Conservation (phyloP, 2,113 vertebrate genomes). For the Cyanoliseus patagonus region DNA sequence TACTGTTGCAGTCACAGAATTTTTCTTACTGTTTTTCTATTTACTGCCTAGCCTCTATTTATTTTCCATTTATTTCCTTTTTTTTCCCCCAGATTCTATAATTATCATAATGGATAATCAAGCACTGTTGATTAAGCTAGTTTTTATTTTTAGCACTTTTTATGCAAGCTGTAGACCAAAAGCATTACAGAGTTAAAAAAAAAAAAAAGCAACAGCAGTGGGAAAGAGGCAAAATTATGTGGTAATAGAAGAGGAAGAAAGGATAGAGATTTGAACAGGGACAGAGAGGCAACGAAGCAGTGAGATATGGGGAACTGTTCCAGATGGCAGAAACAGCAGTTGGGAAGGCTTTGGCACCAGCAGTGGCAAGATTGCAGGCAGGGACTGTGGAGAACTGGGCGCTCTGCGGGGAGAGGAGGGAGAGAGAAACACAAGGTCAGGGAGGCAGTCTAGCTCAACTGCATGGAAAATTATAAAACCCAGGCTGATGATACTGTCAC, state of each 20-base stretch:
- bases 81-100: background rate
- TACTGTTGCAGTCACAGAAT: accelerated
- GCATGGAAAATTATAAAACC: conserved; percentile 12
- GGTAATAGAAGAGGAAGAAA: background rate
- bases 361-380: conserved; percentile 16
- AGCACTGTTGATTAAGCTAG: background rate
- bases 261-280: background rate
- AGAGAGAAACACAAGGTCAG: conserved; percentile 50
- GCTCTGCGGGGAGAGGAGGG: background rate
- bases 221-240: background rate
- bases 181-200: conserved; percentile 27
- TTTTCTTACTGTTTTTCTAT: background rate
- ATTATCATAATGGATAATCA: background rate
- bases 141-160: background rate
- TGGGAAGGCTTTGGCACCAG: conserved; percentile 46
- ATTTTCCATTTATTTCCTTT: background rate
- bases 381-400: background rate
- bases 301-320: background rate
- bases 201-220: background rate
- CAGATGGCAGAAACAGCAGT: conserved; percentile 66
- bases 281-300: conserved; percentile 42
- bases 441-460: conserved; percentile 5
- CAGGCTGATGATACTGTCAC: background rate
- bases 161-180: background rate
- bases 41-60: background rate